Evolutionary conservation across 1,140 invertebrate genomes (phyloP), one percentile per base, ranked within the genome.

Genomic region (Drosophila fuyamai): DNA sequence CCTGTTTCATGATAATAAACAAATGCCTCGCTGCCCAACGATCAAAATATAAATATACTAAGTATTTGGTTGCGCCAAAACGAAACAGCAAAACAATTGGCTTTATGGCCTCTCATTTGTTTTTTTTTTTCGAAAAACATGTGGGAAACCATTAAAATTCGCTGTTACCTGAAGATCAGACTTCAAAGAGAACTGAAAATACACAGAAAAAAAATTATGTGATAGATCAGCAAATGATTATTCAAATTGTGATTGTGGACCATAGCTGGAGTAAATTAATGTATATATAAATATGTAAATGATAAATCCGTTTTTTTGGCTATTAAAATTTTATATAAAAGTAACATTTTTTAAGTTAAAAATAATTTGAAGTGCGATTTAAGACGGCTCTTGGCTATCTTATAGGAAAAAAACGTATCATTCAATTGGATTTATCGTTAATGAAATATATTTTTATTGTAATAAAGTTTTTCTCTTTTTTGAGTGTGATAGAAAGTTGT

Each of bases 81-180:
- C 9, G 14, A 16, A 36, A 53, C 5, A 53, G 9, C n/a, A 36
- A 53, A 35, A 53, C 50, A 35, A 53, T 53, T 36, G 14, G n/a
- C 35, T 36, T 53, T 35, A 36, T 18, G 14, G 50, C 32, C 32
- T 3, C 10, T 4, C 7, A 53, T 36, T 53, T 53, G 14, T 36
- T 36, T 36, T 53, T 16, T 51, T 14, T 13, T 53, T 53, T 16
- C 32, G 32, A 16, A 53, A 13, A 53, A 53, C 50, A 53, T 53
- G 50, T 18, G 50, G 16, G 14, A 10, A 36, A 18, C 50, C 50
- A 36, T 53, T 53, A 53, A 53, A 53, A 36, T 53, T 36, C n/a
- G 32, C 50, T 53, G 32, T 53, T 53, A 53, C 50, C 14, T 53
- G 50, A 12, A 36, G 35, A 53, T 36, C 4, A 12, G 29, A 53